Evolutionary conservation across 2,888 invertebrate genomes (phyloP), one percentile per base, ranked within the genome.

Genomic region (Leptodirus hochenwartii): DNA sequence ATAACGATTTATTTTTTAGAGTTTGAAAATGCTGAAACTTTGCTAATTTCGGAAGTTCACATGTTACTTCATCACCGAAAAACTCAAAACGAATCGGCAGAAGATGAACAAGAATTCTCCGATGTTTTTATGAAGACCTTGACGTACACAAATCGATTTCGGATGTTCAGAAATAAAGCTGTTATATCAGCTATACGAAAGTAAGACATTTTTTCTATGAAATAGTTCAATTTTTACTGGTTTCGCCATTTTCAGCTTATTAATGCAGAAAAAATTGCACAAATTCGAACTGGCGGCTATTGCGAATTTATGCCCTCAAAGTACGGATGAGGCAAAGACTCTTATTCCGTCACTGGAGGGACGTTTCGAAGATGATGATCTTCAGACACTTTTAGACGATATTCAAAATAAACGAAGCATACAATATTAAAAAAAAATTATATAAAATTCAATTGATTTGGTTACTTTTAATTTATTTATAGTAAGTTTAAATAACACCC

Each of bases 81-180:
- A 55, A 81, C 84, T 17, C 95, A 96, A 56, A 96, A 95, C 55
- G 96, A 98, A 56, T 88, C 84, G 16, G 90, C 91, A 3, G 96
- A 98, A 51, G 98, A 98, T 46, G 90, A 93, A 49, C 95, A 95
- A 55, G 95, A 96, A 55, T 81, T 98, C 51, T 91, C 93, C 0
- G 95, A 95, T 54, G 95, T 96, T 5, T 98, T 98, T 51, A 81
- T 90, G 73, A 98, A 98, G 55, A 98, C 95, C 0, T 65, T 90
- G 15, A 88, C 87, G 25, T 96, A 98, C 52, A 91, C 93, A 4
- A 80, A 91, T 46, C 71, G 93, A 49, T 95, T 96, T 53, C 77
- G 91, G 35, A 90, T 93, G 52, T 95, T 96, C 55, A 95, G 93
- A 58, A 98, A 96, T 49, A 84, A 95, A 49, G 96, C 98, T 60